Percentiles rank a stretch among this genome's conserved stretches.
Conservation (phyloP, 2,113 vertebrate genomes). For the Halichoerus grypus region DNA sequence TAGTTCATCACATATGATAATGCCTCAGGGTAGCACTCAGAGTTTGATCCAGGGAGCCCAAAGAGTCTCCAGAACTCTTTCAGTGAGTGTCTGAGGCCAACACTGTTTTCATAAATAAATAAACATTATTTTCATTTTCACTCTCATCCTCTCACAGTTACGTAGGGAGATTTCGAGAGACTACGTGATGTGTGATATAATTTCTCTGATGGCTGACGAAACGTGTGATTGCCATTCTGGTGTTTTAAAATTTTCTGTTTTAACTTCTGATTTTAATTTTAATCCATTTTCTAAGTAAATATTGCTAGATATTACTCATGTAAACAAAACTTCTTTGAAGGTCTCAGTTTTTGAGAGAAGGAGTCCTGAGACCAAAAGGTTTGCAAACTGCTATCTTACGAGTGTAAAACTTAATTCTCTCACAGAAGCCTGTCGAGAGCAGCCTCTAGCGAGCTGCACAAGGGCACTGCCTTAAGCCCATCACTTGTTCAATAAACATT, state of each 20-base stretch:
- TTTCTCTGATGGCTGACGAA: neutral
- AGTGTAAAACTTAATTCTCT: neutral
- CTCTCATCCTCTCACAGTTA: neutral
- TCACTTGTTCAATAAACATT: neutral
- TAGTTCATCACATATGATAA: neutral
- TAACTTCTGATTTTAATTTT: slow-evolving; percentile 27
- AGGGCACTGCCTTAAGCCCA: neutral
- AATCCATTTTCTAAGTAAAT: slow-evolving; percentile 43
- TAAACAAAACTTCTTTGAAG: neutral
- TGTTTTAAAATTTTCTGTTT: slow-evolving; percentile 9
- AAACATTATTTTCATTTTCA: neutral
- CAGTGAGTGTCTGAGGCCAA: neutral
- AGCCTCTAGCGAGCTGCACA: neutral
- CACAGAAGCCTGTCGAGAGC: neutral
- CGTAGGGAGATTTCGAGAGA: neutral
- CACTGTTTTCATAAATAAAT: neutral
- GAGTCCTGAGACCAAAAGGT: neutral
- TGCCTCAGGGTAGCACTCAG: neutral
- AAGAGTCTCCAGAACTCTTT: neutral
- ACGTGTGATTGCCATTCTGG: neutral
- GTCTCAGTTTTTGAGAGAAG: neutral
- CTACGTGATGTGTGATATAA: neutral
- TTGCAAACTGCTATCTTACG: neutral
- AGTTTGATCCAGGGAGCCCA: neutral
- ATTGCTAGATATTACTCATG: neutral